Evolutionary conservation across 2,888 invertebrate species (phyloP), one percentile per base, ranked within the genome.

Genomic region (Theristus sp.): DNA sequence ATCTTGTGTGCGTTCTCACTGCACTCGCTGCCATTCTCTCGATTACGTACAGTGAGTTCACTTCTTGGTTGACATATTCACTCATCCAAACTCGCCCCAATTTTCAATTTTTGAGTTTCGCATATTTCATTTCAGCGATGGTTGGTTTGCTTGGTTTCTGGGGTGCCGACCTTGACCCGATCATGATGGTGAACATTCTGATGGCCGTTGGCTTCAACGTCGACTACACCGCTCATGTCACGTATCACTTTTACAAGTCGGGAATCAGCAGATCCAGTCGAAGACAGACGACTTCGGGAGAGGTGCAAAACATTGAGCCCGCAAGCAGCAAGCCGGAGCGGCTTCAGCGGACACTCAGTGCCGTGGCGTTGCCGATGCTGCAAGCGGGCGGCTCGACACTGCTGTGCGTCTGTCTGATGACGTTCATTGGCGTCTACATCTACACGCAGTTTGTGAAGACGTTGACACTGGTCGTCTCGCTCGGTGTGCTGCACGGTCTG

Each of bases 131-230:
- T 67, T 38, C 65, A 71, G 71, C 64, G 20, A 66, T 72, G 46
- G 69, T 72, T 49, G 71, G 71, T 1, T 62, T 68, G 24, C 64
- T 72, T 25, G 66, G 67, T 27, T 70, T 68, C 64, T 70, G 69
- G 67, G 71, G 71, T 25, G 67, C 68, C 10, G 71, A 71, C 62
- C 62, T 71, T 28, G 71, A 72, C 49, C 71, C 71, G 3, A 69
- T 72, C 13, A 68, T 68, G 17, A 68, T 70, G 67, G 67, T 69
- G 31, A 67, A 67, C n/a, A 55, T 55, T 2, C 2, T 55, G 2
- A 31, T 59, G 55, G 30, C 55, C 22, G 56, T 56, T n/a, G 56
- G 30, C 30, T 56, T 56, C 56, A 56, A 6, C 17, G 56, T 28
- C 20, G 29, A 29, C 30, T 56, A 29, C 56, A 56, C 56, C 22